phyloP scores from a whole-genome alignment of 2,797 vertebrate genomes.

The Cetoscarus ocellatus region DNA sequence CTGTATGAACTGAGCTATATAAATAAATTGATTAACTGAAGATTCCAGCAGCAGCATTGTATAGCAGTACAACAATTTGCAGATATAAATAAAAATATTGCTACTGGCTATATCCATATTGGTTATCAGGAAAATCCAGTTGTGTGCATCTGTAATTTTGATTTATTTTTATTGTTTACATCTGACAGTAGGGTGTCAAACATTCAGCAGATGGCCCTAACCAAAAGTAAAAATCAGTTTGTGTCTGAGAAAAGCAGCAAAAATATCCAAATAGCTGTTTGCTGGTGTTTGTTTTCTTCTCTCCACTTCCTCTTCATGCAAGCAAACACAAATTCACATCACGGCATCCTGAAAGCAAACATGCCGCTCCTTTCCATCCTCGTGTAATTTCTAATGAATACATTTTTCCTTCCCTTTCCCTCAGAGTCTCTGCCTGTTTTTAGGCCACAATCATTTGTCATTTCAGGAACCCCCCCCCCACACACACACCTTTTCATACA shows the following conservation, averaged over 20 bases:
- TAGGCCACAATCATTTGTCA: conserved; percentile 91
- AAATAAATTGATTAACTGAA: too few species aligned
- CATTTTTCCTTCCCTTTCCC: conserved; percentile 82
- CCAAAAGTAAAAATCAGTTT: conserved; percentile 17
- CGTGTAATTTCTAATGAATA: conserved; percentile 78
- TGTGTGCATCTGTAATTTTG: too few species aligned
- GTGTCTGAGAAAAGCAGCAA: background rate
- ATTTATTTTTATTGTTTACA: too few species aligned
- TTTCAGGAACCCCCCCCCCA: conserved; percentile 58
- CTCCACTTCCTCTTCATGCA: conserved; percentile 22
- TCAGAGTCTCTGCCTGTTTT: conserved; percentile 66
- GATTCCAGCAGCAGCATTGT: too few species aligned
- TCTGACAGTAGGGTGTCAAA: too few species aligned
- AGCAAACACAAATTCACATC: conserved; percentile 59
- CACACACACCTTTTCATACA: conserved; percentile 54
- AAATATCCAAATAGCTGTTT: conserved; percentile 22
- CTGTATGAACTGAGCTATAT: too few species aligned
- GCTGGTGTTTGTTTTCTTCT: conserved; percentile 28
- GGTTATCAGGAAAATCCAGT: too few species aligned
- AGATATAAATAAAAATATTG: too few species aligned
- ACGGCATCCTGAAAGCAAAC: conserved; percentile 49
- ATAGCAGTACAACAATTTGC: too few species aligned
- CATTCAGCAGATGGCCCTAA: background rate
- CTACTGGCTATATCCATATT: too few species aligned
- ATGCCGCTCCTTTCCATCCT: conserved; percentile 39